Percentiles rank a stretch among this genome's conserved stretches.
Evolutionary conservation across 2,113 vertebrate genomes (phyloP).

Genomic region (Poecilia latipinna): DNA sequence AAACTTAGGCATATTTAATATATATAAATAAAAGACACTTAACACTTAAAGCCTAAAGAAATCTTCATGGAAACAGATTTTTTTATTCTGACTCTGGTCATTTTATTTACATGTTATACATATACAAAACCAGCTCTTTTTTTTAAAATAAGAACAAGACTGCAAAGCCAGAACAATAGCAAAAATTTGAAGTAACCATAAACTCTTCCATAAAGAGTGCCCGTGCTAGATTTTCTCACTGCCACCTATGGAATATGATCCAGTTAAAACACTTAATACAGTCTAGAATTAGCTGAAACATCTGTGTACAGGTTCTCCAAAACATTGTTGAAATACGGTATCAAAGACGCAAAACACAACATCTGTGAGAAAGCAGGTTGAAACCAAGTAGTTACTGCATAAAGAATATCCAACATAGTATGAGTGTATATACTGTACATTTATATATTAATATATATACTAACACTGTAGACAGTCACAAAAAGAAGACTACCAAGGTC

Average conservation of each 20-base stretch:
- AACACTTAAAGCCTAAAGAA: slow-evolving; percentile 2
- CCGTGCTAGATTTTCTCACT: slow-evolving; percentile 83
- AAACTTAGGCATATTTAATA: no score
- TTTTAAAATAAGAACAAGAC: slow-evolving; percentile 61
- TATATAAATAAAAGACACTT: no score
- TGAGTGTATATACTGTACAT: slow-evolving; percentile 64
- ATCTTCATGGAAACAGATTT: slow-evolving; percentile 13
- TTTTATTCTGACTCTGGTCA: slow-evolving; percentile 35
- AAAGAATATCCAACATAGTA: slow-evolving; percentile 85
- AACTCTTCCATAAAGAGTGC: slow-evolving; percentile 72
- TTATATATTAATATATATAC: slow-evolving; percentile 80
- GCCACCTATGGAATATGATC: slow-evolving; percentile 88
- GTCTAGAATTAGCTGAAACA: slow-evolving; percentile 53
- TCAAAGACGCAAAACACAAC: slow-evolving; percentile 93
- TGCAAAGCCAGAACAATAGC: slow-evolving; percentile 70
- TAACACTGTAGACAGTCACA: slow-evolving; percentile 83
- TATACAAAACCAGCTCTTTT: slow-evolving; percentile 66
- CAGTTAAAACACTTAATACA: slow-evolving; percentile 85
- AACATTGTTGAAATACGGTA: slow-evolving; percentile 90
- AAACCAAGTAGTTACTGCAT: slow-evolving; percentile 82
- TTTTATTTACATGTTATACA: slow-evolving; percentile 75
- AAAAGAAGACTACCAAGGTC: slow-evolving; percentile 69
- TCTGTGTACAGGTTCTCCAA: slow-evolving; percentile 79
- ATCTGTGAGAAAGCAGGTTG: slow-evolving; percentile 87
- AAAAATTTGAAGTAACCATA: slow-evolving; percentile 69